Conservation (phyloP, 2,888 invertebrate species). For the Luperina testacea region DNA sequence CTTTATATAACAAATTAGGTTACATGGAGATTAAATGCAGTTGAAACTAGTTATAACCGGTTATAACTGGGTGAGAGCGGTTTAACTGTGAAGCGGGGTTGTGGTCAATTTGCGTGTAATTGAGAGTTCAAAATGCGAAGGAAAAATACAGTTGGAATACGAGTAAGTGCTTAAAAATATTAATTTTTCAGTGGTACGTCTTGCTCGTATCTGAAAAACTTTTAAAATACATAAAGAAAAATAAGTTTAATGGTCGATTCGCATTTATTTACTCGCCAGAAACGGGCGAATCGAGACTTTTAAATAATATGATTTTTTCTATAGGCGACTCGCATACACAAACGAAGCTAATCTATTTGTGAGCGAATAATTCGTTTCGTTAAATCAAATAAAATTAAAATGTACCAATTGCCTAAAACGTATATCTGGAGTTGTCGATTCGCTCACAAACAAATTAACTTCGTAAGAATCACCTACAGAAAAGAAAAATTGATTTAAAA, state of each 20-base stretch:
- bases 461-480: background rate
- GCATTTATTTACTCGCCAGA: background rate
- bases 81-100: constrained; percentile 45
- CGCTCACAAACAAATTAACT: background rate
- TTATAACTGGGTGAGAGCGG: constrained; percentile 31
- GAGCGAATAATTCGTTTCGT: background rate
- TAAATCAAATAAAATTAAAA: background rate
- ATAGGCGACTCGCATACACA: background rate
- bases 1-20: constrained; percentile 47
- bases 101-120: constrained; percentile 50
- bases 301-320: background rate
- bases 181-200: background rate
- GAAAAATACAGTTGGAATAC: background rate
- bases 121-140: constrained; percentile 18
- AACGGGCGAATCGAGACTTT: background rate
- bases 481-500: background rate
- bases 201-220: background rate
- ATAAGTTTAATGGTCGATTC: background rate
- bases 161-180: background rate
- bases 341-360: background rate
- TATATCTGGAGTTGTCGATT: too few relatives aligned
- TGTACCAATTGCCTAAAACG: background rate
- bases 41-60: constrained; percentile 38
- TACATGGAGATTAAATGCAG: constrained; percentile 42
- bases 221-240: background rate